Evolutionary conservation across 2,888 invertebrate genomes (phyloP), one percentile per base, ranked within the genome.

Genomic region (Dicyrtoma fusca): DNA sequence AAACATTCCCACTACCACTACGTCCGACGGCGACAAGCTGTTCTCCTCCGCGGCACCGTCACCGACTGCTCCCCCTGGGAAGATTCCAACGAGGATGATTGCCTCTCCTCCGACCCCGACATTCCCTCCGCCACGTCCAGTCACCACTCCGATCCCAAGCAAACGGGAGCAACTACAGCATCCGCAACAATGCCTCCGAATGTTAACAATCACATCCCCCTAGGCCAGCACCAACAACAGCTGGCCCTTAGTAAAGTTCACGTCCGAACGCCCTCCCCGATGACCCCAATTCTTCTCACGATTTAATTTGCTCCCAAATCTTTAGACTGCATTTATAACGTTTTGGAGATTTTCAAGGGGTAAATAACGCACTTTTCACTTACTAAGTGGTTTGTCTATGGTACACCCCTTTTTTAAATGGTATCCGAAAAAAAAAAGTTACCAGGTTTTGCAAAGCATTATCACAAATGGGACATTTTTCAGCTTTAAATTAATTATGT

Each of bases 61-160:
- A 79, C 80, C 19, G 80, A 80, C 57, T 79, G 77, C 42, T 79
- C 79, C 11, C 76, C 77, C 6, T 79, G 77, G 79, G 78, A 79
- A n/a, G 75, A 77, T 34, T 63, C 63, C 4, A 21, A 21, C 1
- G 34, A 55, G 17, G 26, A 66, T 11, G 55, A 11, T 8, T 34
- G 34, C 8, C 34, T 34, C 11, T 55, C 61, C 42, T 19, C 13
- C 55, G 55, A 55, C 23, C 11, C n/a, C n/a, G 61, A 61, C 11
- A 34, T 26, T 21, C 61, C 42, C 5, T 17, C 55, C 13, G 23
- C 8, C 42, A 34, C 42, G 14, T 17, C 26, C n/a, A 13, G 10
- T 8, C 45, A 45, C 45, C 45, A 45, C 10, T 13, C 8, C 8
- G 45, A 45, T 8, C 45, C 13, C 8, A 8, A 45, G 45, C 45